Conservation (phyloP, 2,888 invertebrate species). For the Spodoptera littoralis region DNA sequence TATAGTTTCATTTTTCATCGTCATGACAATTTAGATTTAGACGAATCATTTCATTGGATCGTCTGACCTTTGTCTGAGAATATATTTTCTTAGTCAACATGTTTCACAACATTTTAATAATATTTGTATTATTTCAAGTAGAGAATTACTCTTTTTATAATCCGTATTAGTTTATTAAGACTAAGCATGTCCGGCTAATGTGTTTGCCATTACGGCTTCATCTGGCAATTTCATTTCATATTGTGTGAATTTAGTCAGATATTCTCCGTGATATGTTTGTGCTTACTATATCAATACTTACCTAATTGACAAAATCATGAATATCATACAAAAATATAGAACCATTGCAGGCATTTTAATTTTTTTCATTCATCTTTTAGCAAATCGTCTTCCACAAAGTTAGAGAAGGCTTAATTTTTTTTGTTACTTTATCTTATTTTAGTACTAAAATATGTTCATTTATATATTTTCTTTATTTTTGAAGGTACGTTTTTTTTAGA, state of each 20-base stretch:
- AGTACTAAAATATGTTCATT: conserved; percentile 3
- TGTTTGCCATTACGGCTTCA: neutral
- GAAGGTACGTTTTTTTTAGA: neutral
- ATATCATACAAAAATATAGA: conserved; percentile 71
- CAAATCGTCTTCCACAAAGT: conserved; percentile 9
- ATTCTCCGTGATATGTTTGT: conserved; percentile 70
- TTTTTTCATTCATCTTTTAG: conserved; percentile 19
- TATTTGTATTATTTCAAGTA: too few relatives aligned
- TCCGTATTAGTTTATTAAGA: too few relatives aligned
- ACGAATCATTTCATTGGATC: too few relatives aligned
- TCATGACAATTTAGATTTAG: too few relatives aligned
- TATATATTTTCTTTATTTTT: conserved; percentile 1
- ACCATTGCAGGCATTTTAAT: conserved; percentile 47
- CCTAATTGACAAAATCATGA: conserved; percentile 71
- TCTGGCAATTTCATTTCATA: conserved; percentile 1
- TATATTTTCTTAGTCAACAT: too few relatives aligned
- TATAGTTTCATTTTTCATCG: too few relatives aligned
- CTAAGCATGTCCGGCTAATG: too few relatives aligned
- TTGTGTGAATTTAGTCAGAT: conserved; percentile 15
- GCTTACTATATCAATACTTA: conserved; percentile 55
- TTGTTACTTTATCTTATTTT: neutral
- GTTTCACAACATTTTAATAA: too few relatives aligned
- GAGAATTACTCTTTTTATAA: too few relatives aligned
- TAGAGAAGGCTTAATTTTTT: conserved; percentile 5
- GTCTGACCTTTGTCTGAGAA: too few relatives aligned